These are phyloP conservation scores for Tiphia femorata DNA, from an alignment of 2,888 invertebrate species.

Conservation along the genomic window DNA sequence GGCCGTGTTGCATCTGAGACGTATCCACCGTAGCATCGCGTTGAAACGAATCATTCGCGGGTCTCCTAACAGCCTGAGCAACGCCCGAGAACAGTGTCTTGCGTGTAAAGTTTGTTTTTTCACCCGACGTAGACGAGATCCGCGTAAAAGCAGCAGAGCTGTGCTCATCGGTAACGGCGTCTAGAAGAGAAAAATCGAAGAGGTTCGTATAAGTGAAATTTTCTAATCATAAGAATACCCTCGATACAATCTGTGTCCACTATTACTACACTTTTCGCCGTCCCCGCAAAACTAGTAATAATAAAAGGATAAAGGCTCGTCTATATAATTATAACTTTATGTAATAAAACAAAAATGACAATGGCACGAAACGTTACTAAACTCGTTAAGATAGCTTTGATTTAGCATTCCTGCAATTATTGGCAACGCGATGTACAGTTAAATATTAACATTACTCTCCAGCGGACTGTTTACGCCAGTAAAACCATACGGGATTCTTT, in stretches of 20 bases:
- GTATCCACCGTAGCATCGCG: slow-evolving; percentile 6
- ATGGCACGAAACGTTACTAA: slow-evolving; percentile 55
- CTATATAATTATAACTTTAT: slow-evolving; percentile 35
- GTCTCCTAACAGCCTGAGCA: too few relatives aligned
- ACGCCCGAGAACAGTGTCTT: too few relatives aligned
- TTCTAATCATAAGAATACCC: too few relatives aligned
- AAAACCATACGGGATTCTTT: slow-evolving; percentile 15
- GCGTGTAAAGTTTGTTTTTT: too few relatives aligned
- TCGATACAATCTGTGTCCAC: too few relatives aligned
- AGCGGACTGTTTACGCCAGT: slow-evolving; percentile 29
- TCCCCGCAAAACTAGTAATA: too few relatives aligned
- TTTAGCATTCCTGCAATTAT: slow-evolving; percentile 48
- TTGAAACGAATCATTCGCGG: slow-evolving; percentile 12
- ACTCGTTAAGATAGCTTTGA: slow-evolving; percentile 52
- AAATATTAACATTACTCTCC: slow-evolving; percentile 40
- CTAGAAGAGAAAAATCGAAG: too few relatives aligned
- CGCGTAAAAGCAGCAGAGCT: too few relatives aligned
- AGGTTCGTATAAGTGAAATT: too few relatives aligned
- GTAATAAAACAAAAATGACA: slow-evolving; percentile 47
- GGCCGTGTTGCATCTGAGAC: slow-evolving; percentile 32
- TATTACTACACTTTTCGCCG: too few relatives aligned
- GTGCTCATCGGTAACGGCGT: too few relatives aligned
- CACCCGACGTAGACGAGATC: too few relatives aligned
- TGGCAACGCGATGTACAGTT: slow-evolving; percentile 45
- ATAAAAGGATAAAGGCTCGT: slow-evolving; percentile 39